Conservation (phyloP, 2,888 invertebrate genomes). For the Cheilosia vernalis region DNA sequence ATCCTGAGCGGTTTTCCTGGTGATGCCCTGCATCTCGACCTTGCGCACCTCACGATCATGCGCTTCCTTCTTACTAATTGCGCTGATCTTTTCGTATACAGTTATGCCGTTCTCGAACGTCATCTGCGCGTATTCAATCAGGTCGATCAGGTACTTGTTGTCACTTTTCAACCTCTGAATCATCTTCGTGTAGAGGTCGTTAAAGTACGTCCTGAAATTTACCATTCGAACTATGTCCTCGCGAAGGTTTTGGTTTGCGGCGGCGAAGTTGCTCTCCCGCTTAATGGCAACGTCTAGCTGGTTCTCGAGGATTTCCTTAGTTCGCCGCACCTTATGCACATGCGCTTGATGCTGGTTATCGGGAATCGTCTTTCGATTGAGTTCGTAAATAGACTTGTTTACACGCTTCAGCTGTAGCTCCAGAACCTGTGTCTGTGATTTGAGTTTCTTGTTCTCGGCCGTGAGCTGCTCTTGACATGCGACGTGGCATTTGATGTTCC, state of each 20-base stretch:
- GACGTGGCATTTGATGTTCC: conserved; percentile 80
- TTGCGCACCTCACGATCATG: conserved; percentile 80
- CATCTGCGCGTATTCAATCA: conserved; percentile 81
- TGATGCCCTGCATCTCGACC: conserved; percentile 81
- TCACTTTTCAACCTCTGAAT: conserved; percentile 81
- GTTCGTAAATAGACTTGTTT: conserved; percentile 80
- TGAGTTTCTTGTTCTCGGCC: conserved; percentile 79
- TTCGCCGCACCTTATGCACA: conserved; percentile 78
- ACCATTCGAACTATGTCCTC: conserved; percentile 80
- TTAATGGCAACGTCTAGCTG: conserved; percentile 81
- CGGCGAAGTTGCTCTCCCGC: conserved; percentile 80
- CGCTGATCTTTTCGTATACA: conserved; percentile 81
- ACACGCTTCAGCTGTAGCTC: conserved; percentile 80
- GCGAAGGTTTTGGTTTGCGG: conserved; percentile 79
- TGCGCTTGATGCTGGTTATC: conserved; percentile 81
- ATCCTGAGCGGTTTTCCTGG: conserved; percentile 80
- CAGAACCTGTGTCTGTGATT: conserved; percentile 79
- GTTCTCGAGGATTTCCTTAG: conserved; percentile 80
- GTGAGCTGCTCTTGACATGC: conserved; percentile 80
- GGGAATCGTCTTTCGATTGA: conserved; percentile 81
- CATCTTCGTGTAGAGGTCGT: conserved; percentile 81
- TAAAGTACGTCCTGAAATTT: conserved; percentile 80
- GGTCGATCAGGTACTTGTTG: conserved; percentile 81
- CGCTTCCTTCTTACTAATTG: conserved; percentile 78
- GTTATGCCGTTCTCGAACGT: conserved; percentile 82